Evolutionary conservation across 2,888 invertebrate genomes (phyloP).

Genomic region (Drosophila maculinotata): DNA sequence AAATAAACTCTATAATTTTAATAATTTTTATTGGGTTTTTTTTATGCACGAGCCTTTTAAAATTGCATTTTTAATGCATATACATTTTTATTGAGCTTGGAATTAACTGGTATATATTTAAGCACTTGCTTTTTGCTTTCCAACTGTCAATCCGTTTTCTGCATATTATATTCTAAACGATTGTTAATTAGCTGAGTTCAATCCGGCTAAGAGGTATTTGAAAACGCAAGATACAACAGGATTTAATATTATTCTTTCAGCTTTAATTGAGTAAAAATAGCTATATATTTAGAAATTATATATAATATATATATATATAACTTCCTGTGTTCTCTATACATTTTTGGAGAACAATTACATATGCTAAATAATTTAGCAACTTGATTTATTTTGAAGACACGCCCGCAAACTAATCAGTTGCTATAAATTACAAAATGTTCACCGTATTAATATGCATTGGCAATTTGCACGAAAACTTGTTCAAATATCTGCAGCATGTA

Average conservation of each 20-base stretch:
- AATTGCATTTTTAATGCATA: background rate
- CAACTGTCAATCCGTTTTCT: background rate
- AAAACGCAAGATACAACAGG: background rate
- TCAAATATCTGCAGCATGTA: slow-evolving; percentile 41
- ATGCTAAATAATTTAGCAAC: too few species aligned
- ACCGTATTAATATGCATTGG: slow-evolving; percentile 43
- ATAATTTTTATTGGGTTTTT: slow-evolving; percentile 11
- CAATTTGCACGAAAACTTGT: slow-evolving; percentile 45
- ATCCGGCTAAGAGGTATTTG: background rate
- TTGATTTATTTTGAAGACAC: background rate
- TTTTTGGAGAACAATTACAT: too few species aligned
- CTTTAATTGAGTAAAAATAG: too few species aligned
- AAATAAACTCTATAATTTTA: slow-evolving; percentile 40
- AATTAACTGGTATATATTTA: background rate
- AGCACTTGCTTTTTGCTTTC: background rate
- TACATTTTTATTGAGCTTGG: background rate
- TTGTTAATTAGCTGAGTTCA: background rate
- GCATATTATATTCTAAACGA: background rate
- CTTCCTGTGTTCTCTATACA: too few species aligned
- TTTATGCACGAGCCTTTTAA: slow-evolving; percentile 27
- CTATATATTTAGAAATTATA: too few species aligned
- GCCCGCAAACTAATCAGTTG: slow-evolving; percentile 37
- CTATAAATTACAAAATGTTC: slow-evolving; percentile 31
- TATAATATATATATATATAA: too few species aligned
- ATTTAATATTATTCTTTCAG: too few species aligned